Evolutionary conservation across 2,113 vertebrate species (phyloP).

Genomic region (Tamias sibiricus): DNA sequence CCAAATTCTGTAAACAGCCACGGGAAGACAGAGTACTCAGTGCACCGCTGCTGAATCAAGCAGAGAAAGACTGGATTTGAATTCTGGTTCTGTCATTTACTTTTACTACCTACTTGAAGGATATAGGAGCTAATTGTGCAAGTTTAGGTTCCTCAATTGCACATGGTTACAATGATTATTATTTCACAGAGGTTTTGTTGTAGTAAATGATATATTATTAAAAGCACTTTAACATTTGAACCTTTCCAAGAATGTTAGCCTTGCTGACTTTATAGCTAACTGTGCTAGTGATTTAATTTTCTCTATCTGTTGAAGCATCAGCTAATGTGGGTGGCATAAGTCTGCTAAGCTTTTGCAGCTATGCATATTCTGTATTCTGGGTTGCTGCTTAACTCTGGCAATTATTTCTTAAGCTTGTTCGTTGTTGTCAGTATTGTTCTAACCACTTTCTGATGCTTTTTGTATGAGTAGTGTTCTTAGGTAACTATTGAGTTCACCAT

Average conservation of each 20-base stretch:
- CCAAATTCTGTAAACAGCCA: not conserved
- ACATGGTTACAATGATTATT: not conserved
- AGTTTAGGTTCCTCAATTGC: not conserved
- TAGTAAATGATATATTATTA: constrained; percentile 52
- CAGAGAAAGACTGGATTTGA: not conserved
- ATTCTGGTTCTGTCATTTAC: not conserved
- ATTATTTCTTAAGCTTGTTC: not conserved
- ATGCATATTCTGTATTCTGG: not conserved
- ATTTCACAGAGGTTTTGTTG: not conserved
- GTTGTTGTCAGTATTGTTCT: not conserved
- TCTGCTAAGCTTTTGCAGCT: not conserved
- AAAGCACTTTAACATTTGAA: constrained; percentile 3
- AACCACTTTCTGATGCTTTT: not conserved
- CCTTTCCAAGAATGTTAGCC: not conserved
- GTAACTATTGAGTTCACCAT: not conserved
- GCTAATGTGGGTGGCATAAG: not conserved
- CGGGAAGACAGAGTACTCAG: not conserved
- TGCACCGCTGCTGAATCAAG: not conserved
- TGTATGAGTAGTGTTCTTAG: not conserved
- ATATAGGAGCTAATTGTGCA: not conserved
- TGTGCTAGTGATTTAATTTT: not conserved
- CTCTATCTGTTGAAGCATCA: not conserved
- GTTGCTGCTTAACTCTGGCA: not conserved
- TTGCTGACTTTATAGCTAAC: not conserved
- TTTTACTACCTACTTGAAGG: not conserved